These are phyloP conservation scores for Melanogrammus aeglefinus DNA, from an alignment of 2,797 vertebrate species.

Conservation along the genomic window DNA sequence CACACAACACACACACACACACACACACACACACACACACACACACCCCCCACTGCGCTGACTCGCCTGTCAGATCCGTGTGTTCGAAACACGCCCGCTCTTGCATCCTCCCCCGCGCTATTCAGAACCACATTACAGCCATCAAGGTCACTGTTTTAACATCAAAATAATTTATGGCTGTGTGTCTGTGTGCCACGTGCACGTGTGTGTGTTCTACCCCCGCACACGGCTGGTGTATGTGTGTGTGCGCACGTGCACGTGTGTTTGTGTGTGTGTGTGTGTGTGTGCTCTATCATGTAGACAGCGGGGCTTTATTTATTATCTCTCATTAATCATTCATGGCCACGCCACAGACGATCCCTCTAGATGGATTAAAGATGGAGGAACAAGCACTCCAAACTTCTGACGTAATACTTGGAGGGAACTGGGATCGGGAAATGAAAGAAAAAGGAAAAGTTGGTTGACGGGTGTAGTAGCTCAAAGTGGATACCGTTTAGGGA, in stretches of 20 bases:
- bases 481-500: too few relatives aligned
- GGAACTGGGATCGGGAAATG: too few relatives aligned
- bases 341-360: constrained; percentile 26
- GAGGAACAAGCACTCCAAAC: constrained; percentile 16
- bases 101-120: constrained; percentile 10
- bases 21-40: not conserved
- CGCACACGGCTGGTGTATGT: not conserved
- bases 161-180: not conserved
- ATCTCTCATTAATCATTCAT: constrained; percentile 47
- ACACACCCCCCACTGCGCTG: not conserved
- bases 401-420: constrained; percentile 9
- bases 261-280: constrained; percentile 35
- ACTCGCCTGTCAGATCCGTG: not conserved
- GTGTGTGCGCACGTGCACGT: constrained; percentile 8
- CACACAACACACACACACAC: not conserved
- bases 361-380: constrained; percentile 35
- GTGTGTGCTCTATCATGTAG: constrained; percentile 55
- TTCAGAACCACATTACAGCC: constrained; percentile 34
- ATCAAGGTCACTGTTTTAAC: constrained; percentile 45
- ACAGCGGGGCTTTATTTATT: constrained; percentile 48
- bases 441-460: not conserved
- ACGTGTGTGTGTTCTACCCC: not conserved
- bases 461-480: too few relatives aligned
- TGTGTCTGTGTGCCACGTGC: not conserved
- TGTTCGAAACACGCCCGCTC: not conserved